Evolutionary conservation across 1,140 invertebrate genomes (phyloP), one percentile per base, ranked within the genome.

Genomic region (Zeugodacus cucurbitae): DNA sequence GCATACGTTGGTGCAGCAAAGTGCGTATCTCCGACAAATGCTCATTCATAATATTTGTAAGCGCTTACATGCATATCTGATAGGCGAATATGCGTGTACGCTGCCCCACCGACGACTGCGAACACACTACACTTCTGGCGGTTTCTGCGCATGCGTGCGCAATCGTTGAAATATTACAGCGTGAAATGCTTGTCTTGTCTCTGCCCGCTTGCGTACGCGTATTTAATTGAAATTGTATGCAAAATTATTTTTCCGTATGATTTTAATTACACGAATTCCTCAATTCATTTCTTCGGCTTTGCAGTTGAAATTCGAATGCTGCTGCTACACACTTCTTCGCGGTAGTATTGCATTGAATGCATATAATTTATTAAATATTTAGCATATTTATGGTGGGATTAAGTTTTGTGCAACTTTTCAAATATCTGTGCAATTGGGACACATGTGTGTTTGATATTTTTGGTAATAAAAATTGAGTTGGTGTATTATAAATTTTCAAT

Each of bases 141-240:
- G 20, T 4, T 82, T 54, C 11, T 82, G 74, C 74, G 74, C 74
- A 82, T 82, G 74, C 74, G 74, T 82, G 74, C 74, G 26, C 74
- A 82, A 82, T 48, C 44, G 37, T 29, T 48, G n/a, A 82, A 78
- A 82, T 82, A 82, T 82, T 82, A 54, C 20, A 48, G 41, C 74
- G 74, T 29, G 74, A 82, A 82, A 48, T 82, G 22, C 41, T 48
- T 48, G 20, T 82, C 67, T 48, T 82, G 41, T 48, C n/a, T 82
- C 41, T 82, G 74, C 26, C 41, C 37, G 26, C 14, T 82, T 48
- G 44, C 74, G 26, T 5, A 48, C 20, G n/a, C 8, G 44, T 26
- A 48, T 48, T 70, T 82, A 29, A 82, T 82, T 82, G n/a, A 82
- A 48, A 82, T 29, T 82, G 74, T 82, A 82, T 82, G 74, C 41